Conservation (phyloP, 2,888 invertebrate genomes). For the Nemotelus nigrinus region DNA sequence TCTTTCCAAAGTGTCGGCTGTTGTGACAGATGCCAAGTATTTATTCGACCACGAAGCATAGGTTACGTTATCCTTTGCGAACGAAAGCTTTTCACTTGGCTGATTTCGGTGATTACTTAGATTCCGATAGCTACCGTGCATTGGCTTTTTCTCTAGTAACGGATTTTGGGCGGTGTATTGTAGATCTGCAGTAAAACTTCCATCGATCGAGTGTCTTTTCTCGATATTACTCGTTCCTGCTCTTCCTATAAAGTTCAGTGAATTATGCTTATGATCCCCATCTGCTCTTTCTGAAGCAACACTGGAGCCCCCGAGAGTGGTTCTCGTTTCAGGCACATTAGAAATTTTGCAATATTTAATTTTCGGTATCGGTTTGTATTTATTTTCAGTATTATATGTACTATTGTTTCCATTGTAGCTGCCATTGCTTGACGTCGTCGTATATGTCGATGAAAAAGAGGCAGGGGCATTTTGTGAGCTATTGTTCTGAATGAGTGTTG, state of each 20-base stretch:
- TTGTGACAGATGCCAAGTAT: not conserved
- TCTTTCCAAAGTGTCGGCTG: not conserved
- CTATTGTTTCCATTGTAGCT: slow-evolving; percentile 6
- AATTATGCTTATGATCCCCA: not conserved
- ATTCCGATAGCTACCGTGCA: slow-evolving; percentile 34
- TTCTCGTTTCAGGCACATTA: slow-evolving; percentile 26
- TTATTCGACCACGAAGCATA: slow-evolving; percentile 32
- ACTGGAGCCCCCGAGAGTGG: not conserved
- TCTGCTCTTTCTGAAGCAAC: slow-evolving; percentile 36
- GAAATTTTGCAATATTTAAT: slow-evolving; percentile 49
- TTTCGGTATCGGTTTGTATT: slow-evolving; percentile 43
- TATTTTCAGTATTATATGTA: slow-evolving; percentile 11
- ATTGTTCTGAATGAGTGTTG: not conserved
- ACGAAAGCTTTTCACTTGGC: slow-evolving; percentile 3
- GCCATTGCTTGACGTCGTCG: not conserved
- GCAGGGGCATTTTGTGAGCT: slow-evolving; percentile 1
- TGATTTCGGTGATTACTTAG: not conserved
- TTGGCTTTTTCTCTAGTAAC: slow-evolving; percentile 6
- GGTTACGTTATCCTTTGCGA: slow-evolving; percentile 3
- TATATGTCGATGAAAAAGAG: not conserved
- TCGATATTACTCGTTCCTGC: slow-evolving; percentile 38
- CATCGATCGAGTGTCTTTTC: slow-evolving; percentile 56
- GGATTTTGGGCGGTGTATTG: not conserved
- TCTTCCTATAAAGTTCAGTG: slow-evolving; percentile 11
- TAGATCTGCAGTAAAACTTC: slow-evolving; percentile 47